phyloP scores from a whole-genome alignment of 1,140 invertebrate genomes.

The Hermetia illucens region DNA sequence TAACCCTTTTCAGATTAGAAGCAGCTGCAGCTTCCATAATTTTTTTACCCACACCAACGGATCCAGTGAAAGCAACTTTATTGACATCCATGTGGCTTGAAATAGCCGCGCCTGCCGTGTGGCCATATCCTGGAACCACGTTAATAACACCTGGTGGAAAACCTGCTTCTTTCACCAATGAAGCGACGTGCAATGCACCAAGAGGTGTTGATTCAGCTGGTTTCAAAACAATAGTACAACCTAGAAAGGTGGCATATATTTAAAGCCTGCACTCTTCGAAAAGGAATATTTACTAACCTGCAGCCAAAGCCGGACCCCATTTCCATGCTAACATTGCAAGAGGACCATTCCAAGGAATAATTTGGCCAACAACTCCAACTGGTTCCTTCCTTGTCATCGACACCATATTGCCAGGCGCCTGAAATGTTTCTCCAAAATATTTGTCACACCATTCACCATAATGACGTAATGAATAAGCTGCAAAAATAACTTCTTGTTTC shows the following conservation, averaged over 20 bases:
- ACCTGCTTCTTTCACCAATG: slow-evolving; percentile 72
- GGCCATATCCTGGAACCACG: slow-evolving; percentile 68
- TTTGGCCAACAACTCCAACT: slow-evolving; percentile 76
- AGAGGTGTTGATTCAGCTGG: slow-evolving; percentile 91
- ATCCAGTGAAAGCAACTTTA: slow-evolving; percentile 85
- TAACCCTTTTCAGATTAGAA: slow-evolving; percentile 70
- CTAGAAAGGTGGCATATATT: neutral
- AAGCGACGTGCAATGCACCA: slow-evolving; percentile 65
- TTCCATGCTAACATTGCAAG: slow-evolving; percentile 72
- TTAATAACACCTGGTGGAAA: slow-evolving; percentile 81
- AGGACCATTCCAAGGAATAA: slow-evolving; percentile 89
- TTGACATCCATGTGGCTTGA: slow-evolving; percentile 58
- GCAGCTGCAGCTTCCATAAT: slow-evolving; percentile 59
- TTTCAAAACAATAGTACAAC: slow-evolving; percentile 76
- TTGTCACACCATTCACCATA: slow-evolving; percentile 90
- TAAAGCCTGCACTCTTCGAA: neutral
- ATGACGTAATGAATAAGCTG: slow-evolving; percentile 55
- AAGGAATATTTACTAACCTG: slow-evolving; percentile 32
- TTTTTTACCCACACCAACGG: slow-evolving; percentile 58
- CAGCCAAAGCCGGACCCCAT: slow-evolving; percentile 66
- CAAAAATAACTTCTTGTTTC: slow-evolving; percentile 46
- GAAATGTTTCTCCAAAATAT: slow-evolving; percentile 77
- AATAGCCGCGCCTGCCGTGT: slow-evolving; percentile 69
- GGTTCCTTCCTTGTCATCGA: slow-evolving; percentile 62
- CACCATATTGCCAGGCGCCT: slow-evolving; percentile 39